phyloP scores from a whole-genome alignment of 1,140 invertebrate genomes.

The Apis laboriosa region DNA sequence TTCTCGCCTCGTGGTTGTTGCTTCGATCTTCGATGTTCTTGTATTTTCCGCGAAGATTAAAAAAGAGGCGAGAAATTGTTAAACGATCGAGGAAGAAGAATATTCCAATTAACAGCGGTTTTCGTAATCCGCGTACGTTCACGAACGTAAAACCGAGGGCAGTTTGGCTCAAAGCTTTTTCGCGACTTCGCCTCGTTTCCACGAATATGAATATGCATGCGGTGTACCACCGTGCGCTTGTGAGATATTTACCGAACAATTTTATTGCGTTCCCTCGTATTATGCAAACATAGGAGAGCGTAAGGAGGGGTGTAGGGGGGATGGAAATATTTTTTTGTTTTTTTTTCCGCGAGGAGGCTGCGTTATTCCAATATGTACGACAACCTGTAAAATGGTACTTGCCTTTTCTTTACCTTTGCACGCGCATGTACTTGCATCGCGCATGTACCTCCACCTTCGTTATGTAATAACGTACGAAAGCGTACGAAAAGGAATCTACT shows the following conservation, averaged over 20 bases:
- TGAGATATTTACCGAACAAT: constrained; percentile 21
- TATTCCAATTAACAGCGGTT: no score
- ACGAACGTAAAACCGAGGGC: neutral
- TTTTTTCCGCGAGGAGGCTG: no score
- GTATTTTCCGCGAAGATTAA: no score
- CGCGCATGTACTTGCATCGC: no score
- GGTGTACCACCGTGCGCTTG: neutral
- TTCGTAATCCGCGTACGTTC: neutral
- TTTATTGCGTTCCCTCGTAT: constrained; percentile 7
- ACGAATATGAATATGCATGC: constrained; percentile 13
- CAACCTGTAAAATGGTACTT: constrained; percentile 3
- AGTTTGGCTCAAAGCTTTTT: neutral
- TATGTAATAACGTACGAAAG: neutral
- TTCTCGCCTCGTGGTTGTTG: no score
- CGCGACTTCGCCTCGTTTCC: constrained; percentile 6
- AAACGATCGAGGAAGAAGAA: no score
- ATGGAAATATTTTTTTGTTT: neutral
- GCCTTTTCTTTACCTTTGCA: neutral
- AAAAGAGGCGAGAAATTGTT: no score
- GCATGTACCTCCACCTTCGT: no score
- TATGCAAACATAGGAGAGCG: neutral
- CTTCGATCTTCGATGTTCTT: no score
- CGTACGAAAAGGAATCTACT: neutral
- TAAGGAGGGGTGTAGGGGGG: no score
- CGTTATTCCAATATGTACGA: neutral